phyloP scores from a whole-genome alignment of 1,140 invertebrate genomes.

The Eriosoma lanigerum region DNA sequence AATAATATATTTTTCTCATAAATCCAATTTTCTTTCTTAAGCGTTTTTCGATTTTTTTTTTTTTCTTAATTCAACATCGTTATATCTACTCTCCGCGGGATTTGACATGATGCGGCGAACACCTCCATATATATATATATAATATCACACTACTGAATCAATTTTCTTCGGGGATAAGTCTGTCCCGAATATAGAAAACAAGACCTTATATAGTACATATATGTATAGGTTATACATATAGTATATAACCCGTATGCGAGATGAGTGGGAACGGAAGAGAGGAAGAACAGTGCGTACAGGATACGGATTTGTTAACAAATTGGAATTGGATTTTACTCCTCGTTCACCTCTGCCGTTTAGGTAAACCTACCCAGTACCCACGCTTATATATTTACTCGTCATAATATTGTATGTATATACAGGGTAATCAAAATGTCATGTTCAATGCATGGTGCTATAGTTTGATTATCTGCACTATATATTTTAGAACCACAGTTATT shows the following conservation, averaged over 20 bases:
- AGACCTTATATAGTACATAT: no score
- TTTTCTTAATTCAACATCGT: background rate
- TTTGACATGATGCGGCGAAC: constrained; percentile 19
- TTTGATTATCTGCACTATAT: no score
- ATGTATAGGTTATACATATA: no score
- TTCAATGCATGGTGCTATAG: no score
- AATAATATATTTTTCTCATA: no score
- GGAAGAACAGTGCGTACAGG: background rate
- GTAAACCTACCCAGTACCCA: no score
- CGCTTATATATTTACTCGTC: constrained; percentile 16
- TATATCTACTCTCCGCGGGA: background rate
- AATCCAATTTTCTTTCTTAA: constrained; percentile 12
- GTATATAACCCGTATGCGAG: no score
- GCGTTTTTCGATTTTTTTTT: background rate
- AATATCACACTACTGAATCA: constrained; percentile 38
- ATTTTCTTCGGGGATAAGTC: constrained; percentile 48
- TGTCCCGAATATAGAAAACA: background rate
- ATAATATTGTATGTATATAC: background rate
- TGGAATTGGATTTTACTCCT: constrained; percentile 42
- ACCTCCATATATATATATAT: background rate
- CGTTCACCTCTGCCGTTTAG: background rate
- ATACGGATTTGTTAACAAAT: constrained; percentile 50
- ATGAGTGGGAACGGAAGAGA: no score
- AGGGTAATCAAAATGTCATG: no score
- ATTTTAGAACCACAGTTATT: no score